phyloP scores from a whole-genome alignment of 2,113 vertebrate genomes.

The Melanostigma gelatinosum region DNA sequence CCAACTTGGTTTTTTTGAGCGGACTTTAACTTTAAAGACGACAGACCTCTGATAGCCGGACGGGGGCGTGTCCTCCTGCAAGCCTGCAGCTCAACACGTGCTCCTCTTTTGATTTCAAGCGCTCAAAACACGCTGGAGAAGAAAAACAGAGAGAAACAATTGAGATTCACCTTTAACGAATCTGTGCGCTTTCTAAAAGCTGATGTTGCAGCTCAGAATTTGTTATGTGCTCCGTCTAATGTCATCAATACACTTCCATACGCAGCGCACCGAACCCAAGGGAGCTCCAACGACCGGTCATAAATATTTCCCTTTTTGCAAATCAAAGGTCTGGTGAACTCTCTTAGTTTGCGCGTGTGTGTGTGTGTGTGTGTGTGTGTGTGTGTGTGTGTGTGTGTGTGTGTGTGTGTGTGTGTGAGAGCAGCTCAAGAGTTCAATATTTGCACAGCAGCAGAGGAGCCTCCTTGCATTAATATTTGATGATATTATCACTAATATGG shows the following conservation, averaged over 20 bases:
- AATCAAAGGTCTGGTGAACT: constrained; percentile 64
- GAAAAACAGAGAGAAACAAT: too few relatives aligned
- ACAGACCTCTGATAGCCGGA: too few relatives aligned
- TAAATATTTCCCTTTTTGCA: constrained; percentile 73
- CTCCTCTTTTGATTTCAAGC: too few relatives aligned
- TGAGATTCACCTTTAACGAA: background rate
- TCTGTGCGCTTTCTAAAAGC: background rate
- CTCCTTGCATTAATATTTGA: constrained; percentile 64
- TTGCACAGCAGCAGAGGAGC: constrained; percentile 58
- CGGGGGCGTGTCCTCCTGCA: too few relatives aligned
- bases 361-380: constrained; percentile 19
- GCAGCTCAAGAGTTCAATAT: constrained; percentile 55
- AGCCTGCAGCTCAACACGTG: too few relatives aligned
- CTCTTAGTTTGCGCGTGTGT: constrained; percentile 18
- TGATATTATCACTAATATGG: constrained; percentile 63
- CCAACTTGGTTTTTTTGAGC: too few relatives aligned
- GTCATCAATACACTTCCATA: background rate
- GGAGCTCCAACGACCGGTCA: constrained; percentile 58
- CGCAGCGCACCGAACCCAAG: constrained; percentile 7
- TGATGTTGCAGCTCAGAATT: background rate
- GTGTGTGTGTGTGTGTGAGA: constrained; percentile 20
- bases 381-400: constrained; percentile 3
- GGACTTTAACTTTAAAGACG: too few relatives aligned
- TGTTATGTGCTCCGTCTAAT: background rate
- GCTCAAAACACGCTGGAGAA: too few relatives aligned